Evolutionary conservation across 1,140 invertebrate genomes (phyloP).

Genomic region (Agraylea sexmaculata): DNA sequence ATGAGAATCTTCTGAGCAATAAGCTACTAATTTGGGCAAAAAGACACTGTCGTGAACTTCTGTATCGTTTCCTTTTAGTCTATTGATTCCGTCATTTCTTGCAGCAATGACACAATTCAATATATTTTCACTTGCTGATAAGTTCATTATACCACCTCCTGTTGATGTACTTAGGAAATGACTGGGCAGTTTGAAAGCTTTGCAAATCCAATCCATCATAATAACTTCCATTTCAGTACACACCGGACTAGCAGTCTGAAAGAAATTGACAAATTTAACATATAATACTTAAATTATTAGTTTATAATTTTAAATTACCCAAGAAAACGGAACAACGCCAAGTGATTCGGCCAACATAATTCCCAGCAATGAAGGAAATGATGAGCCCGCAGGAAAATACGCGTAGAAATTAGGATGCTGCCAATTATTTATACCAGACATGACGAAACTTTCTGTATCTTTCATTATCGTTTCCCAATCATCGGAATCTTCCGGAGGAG

Average conservation of each 20-base stretch:
- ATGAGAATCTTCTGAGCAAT: constrained; percentile 71
- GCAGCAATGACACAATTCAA: constrained; percentile 73
- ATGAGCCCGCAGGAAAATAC: constrained; percentile 92
- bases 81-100: constrained; percentile 57
- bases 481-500: constrained; percentile 72
- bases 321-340: constrained; percentile 90
- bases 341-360: constrained; percentile 89
- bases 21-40: constrained; percentile 76
- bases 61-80: constrained; percentile 41
- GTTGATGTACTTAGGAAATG: constrained; percentile 43
- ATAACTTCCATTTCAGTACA: constrained; percentile 77
- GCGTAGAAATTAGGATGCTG: constrained; percentile 93
- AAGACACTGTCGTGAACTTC: constrained; percentile 52
- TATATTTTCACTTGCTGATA: constrained; percentile 81
- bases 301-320: constrained; percentile 48
- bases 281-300: neutral
- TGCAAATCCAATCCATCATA: constrained; percentile 53
- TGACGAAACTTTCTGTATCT: constrained; percentile 82
- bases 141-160: constrained; percentile 69
- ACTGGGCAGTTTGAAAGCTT: constrained; percentile 43
- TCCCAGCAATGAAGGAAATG: constrained; percentile 85
- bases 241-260: constrained; percentile 61
- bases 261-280: constrained; percentile 11
- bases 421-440: constrained; percentile 94
- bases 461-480: constrained; percentile 75